Conservation (phyloP, 2,888 invertebrate genomes). For the Amphimallon solstitiale region DNA sequence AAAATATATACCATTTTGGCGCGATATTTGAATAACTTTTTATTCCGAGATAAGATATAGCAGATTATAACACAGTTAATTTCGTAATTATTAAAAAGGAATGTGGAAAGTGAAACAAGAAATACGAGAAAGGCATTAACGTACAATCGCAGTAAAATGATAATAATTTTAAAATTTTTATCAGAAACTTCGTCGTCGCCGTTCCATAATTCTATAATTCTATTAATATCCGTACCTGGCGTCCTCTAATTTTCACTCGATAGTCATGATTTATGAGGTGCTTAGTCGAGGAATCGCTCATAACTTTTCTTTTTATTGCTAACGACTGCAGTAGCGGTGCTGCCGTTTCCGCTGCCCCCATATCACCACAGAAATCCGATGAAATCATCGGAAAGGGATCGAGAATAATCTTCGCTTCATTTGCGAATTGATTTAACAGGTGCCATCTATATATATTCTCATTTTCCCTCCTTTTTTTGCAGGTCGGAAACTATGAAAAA, state of each 20-base stretch:
- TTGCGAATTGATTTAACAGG: constrained; percentile 1
- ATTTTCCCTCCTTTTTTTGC: constrained; percentile 52
- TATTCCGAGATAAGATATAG: too few species aligned
- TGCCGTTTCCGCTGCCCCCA: not conserved
- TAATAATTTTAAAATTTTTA: too few species aligned
- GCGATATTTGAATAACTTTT: too few species aligned
- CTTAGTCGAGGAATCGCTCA: not conserved
- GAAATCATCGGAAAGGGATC: not conserved
- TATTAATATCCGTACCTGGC: not conserved
- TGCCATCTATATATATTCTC: not conserved
- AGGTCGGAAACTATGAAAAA: constrained; percentile 89
- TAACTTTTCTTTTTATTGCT: constrained; percentile 1
- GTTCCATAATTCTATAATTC: constrained; percentile 12
- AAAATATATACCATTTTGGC: too few species aligned
- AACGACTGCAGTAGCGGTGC: too few species aligned
- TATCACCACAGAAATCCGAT: not conserved
- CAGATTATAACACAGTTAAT: too few species aligned
- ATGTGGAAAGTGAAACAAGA: too few species aligned
- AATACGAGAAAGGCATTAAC: too few species aligned
- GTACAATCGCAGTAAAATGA: too few species aligned
- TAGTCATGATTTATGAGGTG: not conserved
- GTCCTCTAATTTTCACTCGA: not conserved
- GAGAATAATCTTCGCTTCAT: not conserved
- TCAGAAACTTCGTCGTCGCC: not conserved
- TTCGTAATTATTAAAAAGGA: too few species aligned